phyloP scores from a whole-genome alignment of 2,888 invertebrate species.

The Microdon myrmicae region DNA sequence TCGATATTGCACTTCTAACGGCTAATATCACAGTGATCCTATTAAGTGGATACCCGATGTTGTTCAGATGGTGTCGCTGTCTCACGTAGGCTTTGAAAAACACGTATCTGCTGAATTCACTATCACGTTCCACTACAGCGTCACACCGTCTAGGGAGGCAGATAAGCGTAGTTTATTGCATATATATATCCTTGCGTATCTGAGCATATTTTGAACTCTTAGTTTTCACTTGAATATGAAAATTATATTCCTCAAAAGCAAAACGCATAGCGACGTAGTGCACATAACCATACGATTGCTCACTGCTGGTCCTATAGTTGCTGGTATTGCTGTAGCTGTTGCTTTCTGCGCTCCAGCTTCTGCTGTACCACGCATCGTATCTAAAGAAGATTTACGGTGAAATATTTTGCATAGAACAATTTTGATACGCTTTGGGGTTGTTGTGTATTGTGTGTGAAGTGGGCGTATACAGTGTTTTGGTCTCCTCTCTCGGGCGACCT shows the following conservation, averaged over 20 bases:
- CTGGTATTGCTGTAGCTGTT: background rate
- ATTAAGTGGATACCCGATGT: too few species aligned
- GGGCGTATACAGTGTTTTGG: slow-evolving; percentile 45
- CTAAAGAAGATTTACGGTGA: slow-evolving; percentile 49
- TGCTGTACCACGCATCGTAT: slow-evolving; percentile 39
- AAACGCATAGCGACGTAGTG: background rate
- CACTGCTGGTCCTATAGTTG: background rate
- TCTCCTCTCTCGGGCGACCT: slow-evolving; percentile 4
- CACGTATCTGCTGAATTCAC: too few species aligned
- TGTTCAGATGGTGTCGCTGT: too few species aligned
- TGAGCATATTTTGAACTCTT: slow-evolving; percentile 4
- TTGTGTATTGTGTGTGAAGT: slow-evolving; percentile 43
- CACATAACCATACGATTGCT: slow-evolving; percentile 2
- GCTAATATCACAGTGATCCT: too few species aligned
- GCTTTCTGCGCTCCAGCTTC: slow-evolving; percentile 4
- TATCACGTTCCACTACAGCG: too few species aligned
- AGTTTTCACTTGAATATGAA: slow-evolving; percentile 35
- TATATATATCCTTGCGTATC: slow-evolving; percentile 6
- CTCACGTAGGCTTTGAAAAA: too few species aligned
- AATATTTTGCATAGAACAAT: slow-evolving; percentile 46
- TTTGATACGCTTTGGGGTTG: slow-evolving; percentile 50
- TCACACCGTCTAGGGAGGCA: too few species aligned
- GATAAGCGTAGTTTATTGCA: background rate
- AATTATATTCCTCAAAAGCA: slow-evolving; percentile 15
- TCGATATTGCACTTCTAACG: too few species aligned